phyloP scores from a whole-genome alignment of 1,140 invertebrate genomes.

The Drosophila rhopaloa region DNA sequence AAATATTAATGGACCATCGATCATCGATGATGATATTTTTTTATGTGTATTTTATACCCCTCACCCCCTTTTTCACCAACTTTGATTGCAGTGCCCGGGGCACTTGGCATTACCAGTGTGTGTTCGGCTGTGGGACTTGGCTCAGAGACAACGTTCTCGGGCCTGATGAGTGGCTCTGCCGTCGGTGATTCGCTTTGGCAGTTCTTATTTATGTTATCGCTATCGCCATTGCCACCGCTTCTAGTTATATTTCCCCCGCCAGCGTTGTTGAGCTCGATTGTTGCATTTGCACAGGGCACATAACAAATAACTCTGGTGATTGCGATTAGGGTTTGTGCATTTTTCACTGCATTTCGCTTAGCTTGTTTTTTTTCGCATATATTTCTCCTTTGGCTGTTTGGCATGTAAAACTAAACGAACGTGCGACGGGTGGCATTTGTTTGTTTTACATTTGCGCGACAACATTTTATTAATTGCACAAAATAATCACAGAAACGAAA shows the following conservation, averaged over 20 bases:
- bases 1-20: conserved; percentile 10
- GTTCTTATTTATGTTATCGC: conserved; percentile 44
- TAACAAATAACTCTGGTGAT: conserved; percentile 40
- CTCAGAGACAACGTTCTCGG: conserved; percentile 43
- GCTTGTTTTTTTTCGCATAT: conserved; percentile 6
- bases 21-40: conserved; percentile 22
- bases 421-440: conserved; percentile 30
- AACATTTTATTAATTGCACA: conserved; percentile 58
- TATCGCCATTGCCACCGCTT: conserved; percentile 27
- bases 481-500: conserved; percentile 44
- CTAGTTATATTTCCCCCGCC: conserved; percentile 19
- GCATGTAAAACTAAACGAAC: conserved; percentile 47
- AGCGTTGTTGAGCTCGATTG: conserved; percentile 13
- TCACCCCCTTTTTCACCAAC: conserved; percentile 10
- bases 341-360: conserved; percentile 11
- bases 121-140: conserved; percentile 55
- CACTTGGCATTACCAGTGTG: conserved; percentile 46
- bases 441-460: conserved; percentile 67
- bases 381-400: conserved; percentile 20
- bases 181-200: conserved; percentile 30
- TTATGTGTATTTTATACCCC: conserved; percentile 6
- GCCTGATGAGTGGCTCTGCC: conserved; percentile 43
- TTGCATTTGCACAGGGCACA: conserved; percentile 48
- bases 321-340: conserved; percentile 36
- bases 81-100: conserved; percentile 67